Evolutionary conservation across 2,113 vertebrate genomes (phyloP).

Genomic region (Malurus melanocephalus): DNA sequence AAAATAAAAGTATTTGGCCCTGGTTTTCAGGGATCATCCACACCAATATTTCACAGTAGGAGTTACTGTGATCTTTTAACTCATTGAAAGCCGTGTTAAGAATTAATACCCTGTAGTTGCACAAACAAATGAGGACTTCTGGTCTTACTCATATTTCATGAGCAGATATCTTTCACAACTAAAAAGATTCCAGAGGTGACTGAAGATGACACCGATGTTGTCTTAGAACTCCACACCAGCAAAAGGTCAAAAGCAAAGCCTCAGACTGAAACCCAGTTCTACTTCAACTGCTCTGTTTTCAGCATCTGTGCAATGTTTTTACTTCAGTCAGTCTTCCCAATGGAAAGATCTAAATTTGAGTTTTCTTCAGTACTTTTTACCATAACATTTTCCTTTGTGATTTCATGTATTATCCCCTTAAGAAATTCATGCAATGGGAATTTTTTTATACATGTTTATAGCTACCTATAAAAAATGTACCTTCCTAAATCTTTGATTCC

Average conservation of each 20-base stretch:
- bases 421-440: not conserved
- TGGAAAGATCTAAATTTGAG: not conserved
- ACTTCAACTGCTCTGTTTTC: not conserved
- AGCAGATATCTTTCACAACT: not conserved
- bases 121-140: not conserved
- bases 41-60: not conserved
- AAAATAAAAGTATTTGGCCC: not conserved
- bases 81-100: not conserved
- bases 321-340: not conserved
- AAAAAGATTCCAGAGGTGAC: not conserved
- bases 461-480: not conserved
- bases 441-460: not conserved
- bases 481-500: not conserved
- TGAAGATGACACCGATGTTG: rapidly evolving
- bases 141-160: rapidly evolving
- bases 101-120: not conserved
- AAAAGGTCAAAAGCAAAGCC: not conserved
- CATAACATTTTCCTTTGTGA: not conserved
- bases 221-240: not conserved
- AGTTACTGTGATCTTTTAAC: not conserved
- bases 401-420: not conserved
- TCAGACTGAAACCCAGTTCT: not conserved
- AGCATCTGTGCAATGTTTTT: not conserved
- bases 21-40: not conserved
- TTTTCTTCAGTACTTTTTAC: not conserved